Conservation (phyloP, 2,113 vertebrate species). For the Eurystomus gularis region DNA sequence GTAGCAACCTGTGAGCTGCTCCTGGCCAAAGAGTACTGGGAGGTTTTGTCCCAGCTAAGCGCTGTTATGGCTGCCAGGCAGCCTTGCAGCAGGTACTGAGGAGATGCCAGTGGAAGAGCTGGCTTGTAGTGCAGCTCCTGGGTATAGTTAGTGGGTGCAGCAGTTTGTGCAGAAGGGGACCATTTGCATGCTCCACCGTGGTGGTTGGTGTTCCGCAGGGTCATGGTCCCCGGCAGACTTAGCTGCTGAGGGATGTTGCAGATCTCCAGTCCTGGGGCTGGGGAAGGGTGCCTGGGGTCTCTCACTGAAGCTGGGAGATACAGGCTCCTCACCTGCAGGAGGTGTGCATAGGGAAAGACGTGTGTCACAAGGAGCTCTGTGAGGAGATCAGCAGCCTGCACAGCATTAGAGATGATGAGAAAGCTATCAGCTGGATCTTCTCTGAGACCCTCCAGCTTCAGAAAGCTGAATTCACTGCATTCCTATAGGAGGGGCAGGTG, state of each 20-base stretch:
- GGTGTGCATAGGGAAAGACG: neutral
- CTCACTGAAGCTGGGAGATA: neutral
- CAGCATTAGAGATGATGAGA: neutral
- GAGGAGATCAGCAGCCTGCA: neutral
- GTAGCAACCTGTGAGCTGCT: neutral
- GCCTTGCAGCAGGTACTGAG: neutral
- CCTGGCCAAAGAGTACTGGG: neutral
- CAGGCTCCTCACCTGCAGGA: neutral
- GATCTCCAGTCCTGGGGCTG: neutral
- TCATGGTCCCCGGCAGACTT: neutral
- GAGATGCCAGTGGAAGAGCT: neutral
- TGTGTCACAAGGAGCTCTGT: neutral
- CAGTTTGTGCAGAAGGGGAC: neutral
- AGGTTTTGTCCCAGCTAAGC: neutral
- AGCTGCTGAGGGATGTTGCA: neutral
- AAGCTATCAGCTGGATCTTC: neutral
- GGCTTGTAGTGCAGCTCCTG: neutral
- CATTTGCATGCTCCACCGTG: neutral
- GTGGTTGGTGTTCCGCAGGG: neutral
- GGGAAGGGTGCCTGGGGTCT: neutral
- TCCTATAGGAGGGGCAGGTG: neutral
- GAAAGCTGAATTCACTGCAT: too few relatives aligned
- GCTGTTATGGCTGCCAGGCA: neutral
- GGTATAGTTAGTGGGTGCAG: neutral
- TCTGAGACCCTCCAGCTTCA: neutral